Percentiles rank a stretch among this genome's conserved stretches.
These are phyloP conservation scores for Bradypodion ventrale DNA, from an alignment of 2,797 vertebrate species.

Conservation along the genomic window DNA sequence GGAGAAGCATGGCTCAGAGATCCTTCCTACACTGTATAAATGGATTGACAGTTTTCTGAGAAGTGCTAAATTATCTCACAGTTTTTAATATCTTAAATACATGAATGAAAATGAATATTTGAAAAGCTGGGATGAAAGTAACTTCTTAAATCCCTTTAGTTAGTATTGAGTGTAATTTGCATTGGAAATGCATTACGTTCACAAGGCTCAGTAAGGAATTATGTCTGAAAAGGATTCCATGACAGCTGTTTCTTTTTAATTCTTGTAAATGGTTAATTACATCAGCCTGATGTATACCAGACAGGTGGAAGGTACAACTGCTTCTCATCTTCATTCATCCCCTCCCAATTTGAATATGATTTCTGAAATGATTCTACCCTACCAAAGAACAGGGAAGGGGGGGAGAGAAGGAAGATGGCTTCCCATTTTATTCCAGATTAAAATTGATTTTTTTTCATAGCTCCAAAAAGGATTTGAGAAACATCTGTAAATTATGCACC, in stretches of 20 bases:
- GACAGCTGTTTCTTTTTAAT: conserved; percentile 67
- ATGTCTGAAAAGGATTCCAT: conserved; percentile 58
- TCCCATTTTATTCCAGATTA: conserved; percentile 33
- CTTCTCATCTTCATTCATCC: neutral
- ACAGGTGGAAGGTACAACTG: conserved; percentile 50
- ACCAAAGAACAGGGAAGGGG: neutral
- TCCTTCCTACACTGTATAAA: neutral
- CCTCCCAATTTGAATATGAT: conserved; percentile 8
- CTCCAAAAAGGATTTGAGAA: neutral
- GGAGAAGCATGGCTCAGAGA: neutral
- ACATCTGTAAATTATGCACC: neutral
- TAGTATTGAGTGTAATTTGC: conserved; percentile 52
- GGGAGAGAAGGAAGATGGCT: neutral
- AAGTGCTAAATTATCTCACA: neutral
- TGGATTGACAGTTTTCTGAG: conserved; percentile 19
- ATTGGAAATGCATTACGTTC: conserved; percentile 61
- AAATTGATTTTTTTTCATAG: conserved; percentile 1
- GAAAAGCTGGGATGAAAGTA: conserved; percentile 46
- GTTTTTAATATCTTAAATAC: conserved; percentile 48
- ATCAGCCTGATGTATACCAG: conserved; percentile 14
- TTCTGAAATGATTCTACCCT: conserved; percentile 29
- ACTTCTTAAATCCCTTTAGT: conserved; percentile 52
- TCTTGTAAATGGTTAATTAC: conserved; percentile 57
- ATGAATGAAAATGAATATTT: conserved; percentile 29
- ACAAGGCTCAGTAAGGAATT: conserved; percentile 45